These are phyloP conservation scores for Orthosia incerta DNA, from an alignment of 2,888 invertebrate species.

Conservation along the genomic window DNA sequence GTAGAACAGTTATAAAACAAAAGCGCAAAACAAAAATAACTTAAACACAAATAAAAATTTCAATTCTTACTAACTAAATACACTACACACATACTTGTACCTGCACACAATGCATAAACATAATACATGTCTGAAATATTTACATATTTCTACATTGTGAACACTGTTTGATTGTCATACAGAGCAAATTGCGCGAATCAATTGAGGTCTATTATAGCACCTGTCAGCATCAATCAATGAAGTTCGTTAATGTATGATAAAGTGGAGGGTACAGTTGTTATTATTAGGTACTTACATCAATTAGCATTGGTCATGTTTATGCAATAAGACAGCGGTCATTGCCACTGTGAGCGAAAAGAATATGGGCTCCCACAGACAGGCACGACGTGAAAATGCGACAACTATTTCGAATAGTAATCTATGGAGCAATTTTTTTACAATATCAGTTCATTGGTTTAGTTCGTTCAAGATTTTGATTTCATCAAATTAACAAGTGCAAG, in stretches of 20 bases:
- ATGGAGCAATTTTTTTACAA: no score
- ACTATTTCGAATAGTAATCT: neutral
- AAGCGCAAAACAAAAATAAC: no score
- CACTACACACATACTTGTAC: no score
- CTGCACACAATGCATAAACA: no score
- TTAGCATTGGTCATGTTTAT: conserved; percentile 7
- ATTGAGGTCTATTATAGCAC: conserved; percentile 44
- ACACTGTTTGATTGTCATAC: conserved; percentile 4
- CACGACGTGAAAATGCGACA: neutral
- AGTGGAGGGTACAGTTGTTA: conserved; percentile 9
- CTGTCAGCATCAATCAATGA: conserved; percentile 46
- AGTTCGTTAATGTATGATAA: conserved; percentile 38
- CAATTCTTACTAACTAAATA: no score
- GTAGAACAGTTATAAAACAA: no score
- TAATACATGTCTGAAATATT: no score
- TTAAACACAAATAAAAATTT: no score
- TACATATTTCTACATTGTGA: neutral
- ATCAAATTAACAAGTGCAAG: no score
- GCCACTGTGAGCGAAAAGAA: neutral
- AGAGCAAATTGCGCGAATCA: conserved; percentile 38
- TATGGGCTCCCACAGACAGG: neutral
- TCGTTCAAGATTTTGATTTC: no score
- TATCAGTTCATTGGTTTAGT: no score
- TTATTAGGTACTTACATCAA: neutral
- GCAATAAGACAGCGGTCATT: conserved; percentile 15